Evolutionary conservation across 37 sponge, comb jelly and placozoan species (phyloP), one percentile per base, ranked within the genome.

Genomic region (Bolinopsis microptera): DNA sequence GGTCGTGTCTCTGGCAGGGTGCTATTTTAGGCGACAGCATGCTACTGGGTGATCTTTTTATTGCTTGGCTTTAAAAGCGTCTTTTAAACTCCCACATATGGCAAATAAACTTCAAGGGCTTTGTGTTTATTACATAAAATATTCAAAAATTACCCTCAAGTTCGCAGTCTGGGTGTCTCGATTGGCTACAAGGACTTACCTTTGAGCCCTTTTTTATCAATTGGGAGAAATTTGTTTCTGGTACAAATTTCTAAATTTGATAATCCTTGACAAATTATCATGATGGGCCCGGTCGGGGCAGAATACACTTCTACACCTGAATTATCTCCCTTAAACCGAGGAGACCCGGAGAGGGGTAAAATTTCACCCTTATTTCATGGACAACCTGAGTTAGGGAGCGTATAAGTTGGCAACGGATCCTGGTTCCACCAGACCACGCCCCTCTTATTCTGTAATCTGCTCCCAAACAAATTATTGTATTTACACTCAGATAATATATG

Each of bases 121-220:
- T 48, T 48, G 13, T 48, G 9, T 48, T 5, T 70, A 70, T 70
- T 5, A 70, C 74, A 70, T 70, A 70, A 70, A 70, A 70, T 70
- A 70, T 70, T 70, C 74, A 70, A 70, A 70, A 70, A 70, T 70
- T 70, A 70, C 25, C 28, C 28, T 70, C 74, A 70, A 70, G 30
- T 70, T 70, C 74, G 74, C 26, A 70, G 74, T 70, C 74, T 70
- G 2, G 28, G 28, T 70, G 74, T 70, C 74, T 70, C 74, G 25
- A 48, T 48, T 48, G 61, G 61, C 74, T 70, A 70, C 30, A 8
- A 26, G 74, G 25, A n/a, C 25, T 70, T 70, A 70, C 74, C 74
- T 26, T 26, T 26, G 74, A 70, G 74, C 74, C 74, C 74, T 70
- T 28, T 70, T 70, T 70, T 70, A 70, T 70, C 74, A 70, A 70